Evolutionary conservation across 2,888 invertebrate species (phyloP), one percentile per base, ranked within the genome.

Genomic region (Napeogenes sylphis): DNA sequence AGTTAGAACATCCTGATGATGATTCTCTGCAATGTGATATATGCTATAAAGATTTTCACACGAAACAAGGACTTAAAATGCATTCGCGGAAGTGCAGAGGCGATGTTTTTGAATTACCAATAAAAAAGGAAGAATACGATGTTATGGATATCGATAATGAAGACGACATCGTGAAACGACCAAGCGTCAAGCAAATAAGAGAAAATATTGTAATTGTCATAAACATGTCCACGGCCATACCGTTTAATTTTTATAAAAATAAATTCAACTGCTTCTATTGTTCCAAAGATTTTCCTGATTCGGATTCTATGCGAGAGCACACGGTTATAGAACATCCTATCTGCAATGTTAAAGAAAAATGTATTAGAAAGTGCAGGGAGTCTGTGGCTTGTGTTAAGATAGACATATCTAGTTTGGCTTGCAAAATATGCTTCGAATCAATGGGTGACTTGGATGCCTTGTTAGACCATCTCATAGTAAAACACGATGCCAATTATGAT

Each of bases 231-330:
- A 90, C 90, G 0, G 90, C 90, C 0, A 80, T 90, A 73, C 90
- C 90, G 4, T 90, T 90, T 64, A 90, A 87, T 67, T 90, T 90
- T 64, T 88, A 84, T 70, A 88, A 89, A 64, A 90, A 90, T 65
- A 90, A 87, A 65, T 90, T 89, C 55, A 90, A 90, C 45, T 90
- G 90, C 56, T 90, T 90, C 66, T 90, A 85, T 65, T 90, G 90
- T 56, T 87, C 87, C 0, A 87, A 88, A 79, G 88, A 89, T 60
- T 90, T 90, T 45, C 72, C 79, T 0, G 90, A 90, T 70, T 87
- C 89, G 0, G 88, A 90, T 67, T 68, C 75, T 0, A 83, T 90
- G 84, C 77, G 82, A 42, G 85, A 88, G 47, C 90, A 90, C 56
- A 85, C 89, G 0, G 73, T 87, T 0, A 65, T 82, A 55, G 84